phyloP scores from a whole-genome alignment of 2,113 vertebrate genomes.

The Tetraodon nigroviridis region DNA sequence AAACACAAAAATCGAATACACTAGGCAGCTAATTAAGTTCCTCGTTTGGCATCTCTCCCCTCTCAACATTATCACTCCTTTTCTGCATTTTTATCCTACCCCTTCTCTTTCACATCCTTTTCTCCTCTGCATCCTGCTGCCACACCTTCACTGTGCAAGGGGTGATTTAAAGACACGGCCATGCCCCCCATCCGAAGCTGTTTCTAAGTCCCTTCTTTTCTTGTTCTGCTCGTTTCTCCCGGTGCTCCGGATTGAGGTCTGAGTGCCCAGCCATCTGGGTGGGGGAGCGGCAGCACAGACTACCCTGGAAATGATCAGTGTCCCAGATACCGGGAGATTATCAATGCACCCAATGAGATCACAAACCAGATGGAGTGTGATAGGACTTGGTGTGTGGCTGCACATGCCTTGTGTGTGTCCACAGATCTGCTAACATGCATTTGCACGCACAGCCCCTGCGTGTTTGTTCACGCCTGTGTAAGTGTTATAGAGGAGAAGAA shows the following conservation, averaged over 20 bases:
- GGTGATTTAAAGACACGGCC: slow-evolving; percentile 41
- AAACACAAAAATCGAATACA: background rate
- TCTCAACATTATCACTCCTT: slow-evolving; percentile 56
- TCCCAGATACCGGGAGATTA: slow-evolving; percentile 74
- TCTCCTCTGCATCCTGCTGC: background rate
- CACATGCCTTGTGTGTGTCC: slow-evolving; percentile 11
- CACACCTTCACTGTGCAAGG: slow-evolving; percentile 6
- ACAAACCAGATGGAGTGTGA: slow-evolving; percentile 72
- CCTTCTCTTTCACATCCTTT: slow-evolving; percentile 29
- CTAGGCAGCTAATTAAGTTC: slow-evolving; percentile 66
- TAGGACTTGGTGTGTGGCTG: slow-evolving; percentile 45
- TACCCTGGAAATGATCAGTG: slow-evolving; percentile 68
- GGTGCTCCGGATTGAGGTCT: slow-evolving; percentile 64
- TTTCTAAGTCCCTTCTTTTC: slow-evolving; percentile 28
- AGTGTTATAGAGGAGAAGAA: slow-evolving; percentile 36
- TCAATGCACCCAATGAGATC: slow-evolving; percentile 72
- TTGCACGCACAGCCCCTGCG: slow-evolving; percentile 12
- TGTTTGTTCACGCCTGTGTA: slow-evolving; percentile 21
- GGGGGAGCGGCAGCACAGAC: slow-evolving; percentile 52
- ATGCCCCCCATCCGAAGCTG: slow-evolving; percentile 25
- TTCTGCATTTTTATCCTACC: slow-evolving; percentile 47
- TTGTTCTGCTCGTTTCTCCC: slow-evolving; percentile 22
- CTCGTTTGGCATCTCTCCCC: slow-evolving; percentile 49
- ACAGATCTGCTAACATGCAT: background rate
- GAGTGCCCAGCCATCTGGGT: slow-evolving; percentile 61